phyloP scores from a whole-genome alignment of 2,888 invertebrate genomes.

The Vanessa cardui region DNA sequence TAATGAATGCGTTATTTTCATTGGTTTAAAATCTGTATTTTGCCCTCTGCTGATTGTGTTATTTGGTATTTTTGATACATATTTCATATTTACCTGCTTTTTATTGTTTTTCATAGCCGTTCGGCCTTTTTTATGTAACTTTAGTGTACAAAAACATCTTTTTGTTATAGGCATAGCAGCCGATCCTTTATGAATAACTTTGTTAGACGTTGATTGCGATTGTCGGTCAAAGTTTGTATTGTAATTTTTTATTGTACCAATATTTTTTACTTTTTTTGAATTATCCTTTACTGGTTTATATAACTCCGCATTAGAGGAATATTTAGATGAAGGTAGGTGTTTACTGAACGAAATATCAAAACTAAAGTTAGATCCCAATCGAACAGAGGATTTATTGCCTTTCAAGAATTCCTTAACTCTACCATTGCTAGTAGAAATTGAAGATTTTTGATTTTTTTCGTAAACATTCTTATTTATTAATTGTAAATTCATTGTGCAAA shows the following conservation, averaged over 20 bases:
- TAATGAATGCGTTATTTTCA: constrained; percentile 24
- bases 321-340: constrained; percentile 22
- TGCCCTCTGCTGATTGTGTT: constrained; percentile 40
- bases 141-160: constrained; percentile 54
- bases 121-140: constrained; percentile 43
- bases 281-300: not conserved
- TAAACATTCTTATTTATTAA: constrained; percentile 31
- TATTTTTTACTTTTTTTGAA: constrained; percentile 13
- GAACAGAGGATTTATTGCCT: constrained; percentile 15
- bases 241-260: constrained; percentile 37
- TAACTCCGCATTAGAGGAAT: constrained; percentile 11
- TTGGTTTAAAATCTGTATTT: constrained; percentile 32
- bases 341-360: constrained; percentile 40
- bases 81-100: not conserved
- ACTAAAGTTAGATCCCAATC: constrained; percentile 40
- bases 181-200: constrained; percentile 34
- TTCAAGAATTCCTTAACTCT: not conserved
- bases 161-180: constrained; percentile 41
- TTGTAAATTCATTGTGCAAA: constrained; percentile 52
- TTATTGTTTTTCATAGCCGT: not conserved
- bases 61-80: not conserved
- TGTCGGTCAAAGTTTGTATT: constrained; percentile 15
- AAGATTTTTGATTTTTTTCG: constrained; percentile 2
- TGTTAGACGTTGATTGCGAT: constrained; percentile 18
- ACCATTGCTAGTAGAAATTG: not conserved